Percentiles rank a stretch among this genome's conserved stretches.
Conservation (phyloP, 2,888 invertebrate species). For the Pterostichus madidus region DNA sequence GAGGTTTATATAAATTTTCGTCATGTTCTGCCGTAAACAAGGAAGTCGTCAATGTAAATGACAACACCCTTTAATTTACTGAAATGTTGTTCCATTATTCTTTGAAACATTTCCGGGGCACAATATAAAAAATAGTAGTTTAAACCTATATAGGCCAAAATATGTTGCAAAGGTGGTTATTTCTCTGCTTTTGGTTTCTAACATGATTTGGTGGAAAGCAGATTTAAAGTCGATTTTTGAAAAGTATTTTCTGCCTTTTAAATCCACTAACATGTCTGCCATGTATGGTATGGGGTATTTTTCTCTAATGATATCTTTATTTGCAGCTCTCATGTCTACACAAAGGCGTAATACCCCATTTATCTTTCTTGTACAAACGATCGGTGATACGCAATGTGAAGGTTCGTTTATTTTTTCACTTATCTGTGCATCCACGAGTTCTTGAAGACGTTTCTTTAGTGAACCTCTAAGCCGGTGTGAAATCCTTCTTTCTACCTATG, state of each 20-base stretch:
- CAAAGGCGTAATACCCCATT: constrained; percentile 62
- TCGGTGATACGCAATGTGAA: constrained; percentile 69
- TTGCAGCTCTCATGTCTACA: constrained; percentile 66
- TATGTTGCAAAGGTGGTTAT: constrained; percentile 28
- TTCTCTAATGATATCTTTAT: constrained; percentile 59
- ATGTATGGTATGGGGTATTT: constrained; percentile 35
- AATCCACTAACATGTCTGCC: background rate
- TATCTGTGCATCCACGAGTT: constrained; percentile 67
- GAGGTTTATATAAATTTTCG: too few species aligned
- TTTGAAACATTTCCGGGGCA: too few species aligned
- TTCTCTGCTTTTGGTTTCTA: background rate
- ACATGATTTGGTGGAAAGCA: constrained; percentile 7
- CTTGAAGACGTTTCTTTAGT: constrained; percentile 65
- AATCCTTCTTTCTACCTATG: constrained; percentile 6
- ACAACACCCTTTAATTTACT: background rate
- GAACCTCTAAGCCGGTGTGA: constrained; percentile 23
- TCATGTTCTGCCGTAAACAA: constrained; percentile 18
- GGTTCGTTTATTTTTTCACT: constrained; percentile 68
- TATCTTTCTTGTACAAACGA: too few species aligned
- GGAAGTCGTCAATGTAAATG: constrained; percentile 23
- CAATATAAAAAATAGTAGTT: constrained; percentile 40
- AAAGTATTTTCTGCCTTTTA: background rate
- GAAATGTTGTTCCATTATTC: constrained; percentile 15
- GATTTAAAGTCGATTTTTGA: background rate
- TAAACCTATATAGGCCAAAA: background rate